Base-by-base conservation (phyloP, 1,140 invertebrate species). In the Drosophila guanche region DNA sequence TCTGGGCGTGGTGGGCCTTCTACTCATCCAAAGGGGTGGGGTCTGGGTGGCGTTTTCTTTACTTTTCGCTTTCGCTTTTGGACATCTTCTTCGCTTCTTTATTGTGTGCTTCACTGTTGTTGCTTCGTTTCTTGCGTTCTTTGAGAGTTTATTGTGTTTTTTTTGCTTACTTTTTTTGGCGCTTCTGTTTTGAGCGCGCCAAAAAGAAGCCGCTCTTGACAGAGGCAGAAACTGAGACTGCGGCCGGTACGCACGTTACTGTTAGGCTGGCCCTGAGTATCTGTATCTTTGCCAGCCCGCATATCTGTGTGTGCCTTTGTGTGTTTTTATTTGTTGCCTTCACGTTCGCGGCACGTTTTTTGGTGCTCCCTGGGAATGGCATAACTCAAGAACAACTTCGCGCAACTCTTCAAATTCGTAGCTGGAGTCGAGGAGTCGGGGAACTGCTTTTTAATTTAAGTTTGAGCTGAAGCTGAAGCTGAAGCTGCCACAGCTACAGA, bases 371-470 rank as follows among this genome's bases (percentile, higher is more conserved):
- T 63, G 69, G 51, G 40, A 45, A 63, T 57, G 54, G 61, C 63
- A 79, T 62, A 79, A 79, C 29, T 33, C 29, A 33, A 8, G 7
- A 33, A 41, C 22, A 14, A n/a, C 52, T 37, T 8, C 14, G 4
- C 56, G 33, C 61, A 63, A 63, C 79, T 84, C 79, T 79, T 76
- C 77, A 74, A 50, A 54, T 12, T n/a, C 46, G 16, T 20, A 20
- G 16, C 16, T 1, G 29, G 65, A 74, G 48, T 53, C 45, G 16
- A 20, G 22, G 41, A 54, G 58, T 37, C 53, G 56, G 77, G 3
- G 10, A 10, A 37, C 70, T 66, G 84, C 84, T 88, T 88, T 88
- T 88, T 84, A 88, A 88, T 88, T 88, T 88, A 88, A 84, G 79
- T 88, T 37, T 37, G 33, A 37, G 33, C 33, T 37, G 16, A n/a